These are phyloP conservation scores for Aphaenogaster ashmeadi DNA, from an alignment of 1,140 invertebrate genomes.

Conservation along the genomic window DNA sequence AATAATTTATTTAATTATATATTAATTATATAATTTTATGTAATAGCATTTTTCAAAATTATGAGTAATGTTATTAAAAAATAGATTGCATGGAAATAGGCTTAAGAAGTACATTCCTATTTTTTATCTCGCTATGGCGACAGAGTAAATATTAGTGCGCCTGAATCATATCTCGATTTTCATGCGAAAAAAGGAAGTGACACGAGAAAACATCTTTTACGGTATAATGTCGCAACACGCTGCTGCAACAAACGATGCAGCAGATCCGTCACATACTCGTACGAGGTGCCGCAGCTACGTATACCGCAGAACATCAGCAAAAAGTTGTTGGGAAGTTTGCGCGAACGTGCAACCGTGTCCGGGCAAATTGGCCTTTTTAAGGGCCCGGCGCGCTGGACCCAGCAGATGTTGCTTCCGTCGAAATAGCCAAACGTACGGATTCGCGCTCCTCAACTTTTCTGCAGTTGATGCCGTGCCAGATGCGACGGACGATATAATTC, in stretches of 20 bases:
- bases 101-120: not conserved
- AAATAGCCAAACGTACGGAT: slow-evolving; percentile 66
- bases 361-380: slow-evolving; percentile 70
- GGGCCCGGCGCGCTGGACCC: slow-evolving; percentile 18
- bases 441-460: slow-evolving; percentile 72
- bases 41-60: not conserved
- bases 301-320: slow-evolving; percentile 50
- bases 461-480: slow-evolving; percentile 70
- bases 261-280: slow-evolving; percentile 36
- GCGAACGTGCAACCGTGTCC: slow-evolving; percentile 48
- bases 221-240: slow-evolving; percentile 24
- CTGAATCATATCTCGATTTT: slow-evolving; percentile 7
- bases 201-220: slow-evolving; percentile 12
- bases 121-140: not conserved
- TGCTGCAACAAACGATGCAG: slow-evolving; percentile 30
- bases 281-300: slow-evolving; percentile 24
- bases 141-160: slow-evolving; percentile 14
- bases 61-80: not conserved
- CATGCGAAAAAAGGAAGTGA: slow-evolving; percentile 4
- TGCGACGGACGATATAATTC: slow-evolving; percentile 72
- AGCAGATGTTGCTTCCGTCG: slow-evolving; percentile 74
- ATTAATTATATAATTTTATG: not conserved
- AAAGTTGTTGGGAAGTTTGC: slow-evolving; percentile 68
- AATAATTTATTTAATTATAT: not conserved
- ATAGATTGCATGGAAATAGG: slow-evolving; percentile 48